Base-by-base conservation (phyloP, 2,888 invertebrate genomes). In the Euplagia quadripunctaria region DNA sequence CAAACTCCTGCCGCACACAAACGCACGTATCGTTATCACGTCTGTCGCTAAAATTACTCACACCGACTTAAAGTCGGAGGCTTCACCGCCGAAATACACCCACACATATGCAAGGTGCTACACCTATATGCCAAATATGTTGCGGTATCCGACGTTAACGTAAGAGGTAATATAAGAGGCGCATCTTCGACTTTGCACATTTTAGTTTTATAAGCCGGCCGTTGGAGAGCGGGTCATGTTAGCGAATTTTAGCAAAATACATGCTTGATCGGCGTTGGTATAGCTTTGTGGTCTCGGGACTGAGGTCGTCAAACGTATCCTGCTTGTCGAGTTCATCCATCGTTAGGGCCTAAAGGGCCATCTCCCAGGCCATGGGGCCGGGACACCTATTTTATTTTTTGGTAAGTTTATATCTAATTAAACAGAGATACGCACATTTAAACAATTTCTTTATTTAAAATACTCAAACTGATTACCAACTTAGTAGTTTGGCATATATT, bases 111-210 rank as follows among this genome's bases (percentile, higher is more conserved):
- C 77, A 83, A 75, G 79, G 72, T 74, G 73, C 78, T 87, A 89
- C 86, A 87, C 87, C 82, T 90, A 93, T 93, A 94, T 92, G 94
- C 93, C 93, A 94, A 96, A 95, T 93, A 94, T 91, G 92, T 94
- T 95, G 94, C 94, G 94, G 94, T 95, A 93, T 94, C 90, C 92
- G 91, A 88, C 90, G 92, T 93, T 93, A 94, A 94, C 93, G 92
- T 94, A 95, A 94, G 95, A 95, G 93, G 91, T 96, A 92, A 95
- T 95, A 96, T 96, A 96, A 95, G 95, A 95, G 92, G 93, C 94
- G 93, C 95, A 95, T 96, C 95, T 95, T 95, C 88, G 92, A 91
- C 90, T 96, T 95, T 95, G 94, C 94, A 95, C 95, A 95, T 91
- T 93, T 96, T 94, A 95, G 95, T 96, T 91, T 91, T 90, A 92